Evolutionary conservation across 1,140 invertebrate genomes (phyloP), one percentile per base, ranked within the genome.

Genomic region (Pseudomyrmex flavicornis): DNA sequence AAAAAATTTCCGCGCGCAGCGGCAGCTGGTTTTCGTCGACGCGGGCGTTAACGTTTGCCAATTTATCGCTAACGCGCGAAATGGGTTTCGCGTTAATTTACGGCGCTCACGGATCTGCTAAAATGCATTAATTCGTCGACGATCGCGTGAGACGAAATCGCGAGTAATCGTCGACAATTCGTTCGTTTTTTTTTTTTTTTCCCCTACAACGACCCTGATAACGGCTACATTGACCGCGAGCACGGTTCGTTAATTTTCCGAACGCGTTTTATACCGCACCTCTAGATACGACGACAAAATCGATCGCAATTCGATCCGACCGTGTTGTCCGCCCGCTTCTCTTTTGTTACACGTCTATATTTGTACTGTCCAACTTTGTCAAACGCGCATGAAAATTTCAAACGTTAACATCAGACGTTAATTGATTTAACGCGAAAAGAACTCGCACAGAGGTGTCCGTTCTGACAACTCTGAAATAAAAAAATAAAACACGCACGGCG

Each of bases 111-210:
- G 84, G 73, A 80, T 79, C 70, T 86, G 89, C 35, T 35, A 84
- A 88, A 82, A 86, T 79, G 88, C 86, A 89, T 89, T 90, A 90
- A 90, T 89, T 89, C 87, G 86, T 89, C 86, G 35, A 83, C 77
- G 63, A 61, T 54, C 82, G 76, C 80, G 63, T 79, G 22, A 83
- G 83, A 83, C 35, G 54, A 66, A 77, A 77, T 77, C n/a, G 74
- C 75, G 63, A 77, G 17, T 77, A 77, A 77, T 77, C 17, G 75
- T 65, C 73, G 20, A 50, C 72, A 1, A 20, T 22, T 59, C 20
- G 9, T 2, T 56, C 9, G 26, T 44, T 8, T 7, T 35, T 48
- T 44, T 12, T 22, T 15, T 5, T 4, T 44, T 4, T n/a, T 2
- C n/a, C 15, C n/a, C 50, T 35, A 9, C 17, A 13, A 15, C 44